phyloP scores from a whole-genome alignment of 1,140 invertebrate species.

The Drosophila novamexicana region DNA sequence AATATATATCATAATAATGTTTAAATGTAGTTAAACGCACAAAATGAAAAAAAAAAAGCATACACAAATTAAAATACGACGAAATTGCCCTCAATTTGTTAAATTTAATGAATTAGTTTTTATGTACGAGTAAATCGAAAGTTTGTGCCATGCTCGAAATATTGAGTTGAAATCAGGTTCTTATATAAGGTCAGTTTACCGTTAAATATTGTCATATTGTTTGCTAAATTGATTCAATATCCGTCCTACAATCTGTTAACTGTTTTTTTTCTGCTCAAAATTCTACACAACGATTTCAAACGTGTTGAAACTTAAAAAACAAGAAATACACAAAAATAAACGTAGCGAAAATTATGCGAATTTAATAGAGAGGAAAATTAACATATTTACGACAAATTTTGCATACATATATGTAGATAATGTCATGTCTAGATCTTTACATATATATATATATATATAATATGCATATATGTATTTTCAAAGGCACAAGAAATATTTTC shows the following conservation, averaged over 20 bases:
- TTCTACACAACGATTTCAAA: slow-evolving; percentile 24
- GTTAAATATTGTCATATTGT: slow-evolving; percentile 26
- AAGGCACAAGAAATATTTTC: slow-evolving; percentile 52
- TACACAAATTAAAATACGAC: slow-evolving; percentile 17
- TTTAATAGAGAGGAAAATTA: slow-evolving; percentile 56
- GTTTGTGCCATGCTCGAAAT: slow-evolving; percentile 43
- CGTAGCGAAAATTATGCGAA: slow-evolving; percentile 65
- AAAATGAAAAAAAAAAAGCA: slow-evolving; percentile 29
- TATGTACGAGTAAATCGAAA: not conserved
- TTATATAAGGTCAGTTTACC: slow-evolving; percentile 30
- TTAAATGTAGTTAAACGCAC: slow-evolving; percentile 61
- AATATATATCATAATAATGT: slow-evolving; percentile 3
- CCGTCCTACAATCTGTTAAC: slow-evolving; percentile 74
- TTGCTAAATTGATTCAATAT: slow-evolving; percentile 68
- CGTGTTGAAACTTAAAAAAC: slow-evolving; percentile 34
- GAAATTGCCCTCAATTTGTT: slow-evolving; percentile 14
- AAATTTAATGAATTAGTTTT: slow-evolving; percentile 10
- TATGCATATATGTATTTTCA: slow-evolving; percentile 24
- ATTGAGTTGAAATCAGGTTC: slow-evolving; percentile 45
- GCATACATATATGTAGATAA: slow-evolving; percentile 27
- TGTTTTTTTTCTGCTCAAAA: slow-evolving; percentile 40
- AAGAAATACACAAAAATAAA: slow-evolving; percentile 13
- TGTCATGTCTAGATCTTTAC: slow-evolving; percentile 16
- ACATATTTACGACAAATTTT: slow-evolving; percentile 33
- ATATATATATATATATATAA: not conserved